Evolutionary conservation across 2,113 vertebrate species (phyloP), one percentile per base, ranked within the genome.

Genomic region (Pelusios castaneus): DNA sequence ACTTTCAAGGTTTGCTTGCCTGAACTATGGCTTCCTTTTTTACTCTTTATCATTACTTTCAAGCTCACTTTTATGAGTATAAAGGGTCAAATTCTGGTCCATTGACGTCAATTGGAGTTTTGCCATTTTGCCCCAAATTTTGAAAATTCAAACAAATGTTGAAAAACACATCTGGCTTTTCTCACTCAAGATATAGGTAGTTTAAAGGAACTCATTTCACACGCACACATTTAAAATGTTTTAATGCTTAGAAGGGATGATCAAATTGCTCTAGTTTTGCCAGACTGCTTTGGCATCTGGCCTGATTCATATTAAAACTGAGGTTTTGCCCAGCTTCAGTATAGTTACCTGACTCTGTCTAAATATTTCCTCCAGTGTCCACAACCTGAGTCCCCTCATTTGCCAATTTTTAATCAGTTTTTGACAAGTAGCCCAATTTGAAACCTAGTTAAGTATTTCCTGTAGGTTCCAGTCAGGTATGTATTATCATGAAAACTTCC

Each of bases 261-360:
- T 96, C 77, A 95, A 58, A 89, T 94, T 70, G 88, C 54, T 56
- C 54, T 85, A 31, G 58, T 10, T 91, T 91, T 91, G 63, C 85
- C 56, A 56, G 22, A 58, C 52, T 90, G 77, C 51, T 80, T 90
- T 92, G 88, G 73, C 56, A 84, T 96, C 94, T 92, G 24, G 90
- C 73, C 91, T 95, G 92, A 96, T 70, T 97, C 91, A 91, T 84
- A 41, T 24, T 89, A 90, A 92, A 93, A 58, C 0, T 54, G 80
- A 77, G 52, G 5, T 67, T 93, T 67, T 67, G n/a, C n/a, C 63
- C 94, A 91, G 63, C 89, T 80, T 43, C 73, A 45, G 24, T 13
- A 45, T 27, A 45, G 25, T 41, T 43, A 45, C 14, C 89, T 89
- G 38, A 12, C 95, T 95, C 21, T 96, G 34, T 86, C 70, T 93